phyloP scores from a whole-genome alignment of 2,113 vertebrate genomes.

The Dromaius novaehollandiae region DNA sequence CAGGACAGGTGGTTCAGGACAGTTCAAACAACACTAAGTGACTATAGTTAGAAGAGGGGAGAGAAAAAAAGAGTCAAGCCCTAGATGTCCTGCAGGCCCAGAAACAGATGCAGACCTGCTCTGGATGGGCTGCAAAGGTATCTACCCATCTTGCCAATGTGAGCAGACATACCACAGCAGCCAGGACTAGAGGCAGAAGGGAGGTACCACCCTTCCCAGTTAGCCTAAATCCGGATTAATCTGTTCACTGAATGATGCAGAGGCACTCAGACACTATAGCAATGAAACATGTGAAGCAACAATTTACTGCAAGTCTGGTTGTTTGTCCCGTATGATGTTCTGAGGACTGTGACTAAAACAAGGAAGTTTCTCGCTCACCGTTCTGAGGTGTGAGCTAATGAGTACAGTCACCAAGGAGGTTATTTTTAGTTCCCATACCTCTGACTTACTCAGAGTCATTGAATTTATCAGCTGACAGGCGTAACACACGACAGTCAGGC shows the following conservation, averaged over 20 bases:
- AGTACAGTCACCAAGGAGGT: neutral
- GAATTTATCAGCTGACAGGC: neutral
- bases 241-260: neutral
- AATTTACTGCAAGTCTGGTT: neutral
- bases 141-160: neutral
- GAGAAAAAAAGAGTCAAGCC: neutral
- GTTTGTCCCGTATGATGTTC: neutral
- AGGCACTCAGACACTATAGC: neutral
- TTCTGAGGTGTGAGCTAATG: neutral
- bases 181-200: fast-evolving
- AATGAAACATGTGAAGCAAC: neutral
- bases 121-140: neutral
- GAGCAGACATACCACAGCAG: neutral
- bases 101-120: neutral
- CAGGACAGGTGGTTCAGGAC: neutral
- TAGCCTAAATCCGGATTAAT: fast-evolving
- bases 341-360: neutral
- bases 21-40: neutral
- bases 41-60: neutral
- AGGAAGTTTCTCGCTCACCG: neutral
- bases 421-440: neutral
- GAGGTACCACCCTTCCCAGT: neutral
- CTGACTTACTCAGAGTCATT: neutral
- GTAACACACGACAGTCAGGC: neutral
- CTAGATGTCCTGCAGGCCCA: neutral